A percentile compares a stretch with the other conserved stretches of the same genome.
Evolutionary conservation across 2,797 vertebrate genomes (phyloP).

Genomic region (Lemur catta): DNA sequence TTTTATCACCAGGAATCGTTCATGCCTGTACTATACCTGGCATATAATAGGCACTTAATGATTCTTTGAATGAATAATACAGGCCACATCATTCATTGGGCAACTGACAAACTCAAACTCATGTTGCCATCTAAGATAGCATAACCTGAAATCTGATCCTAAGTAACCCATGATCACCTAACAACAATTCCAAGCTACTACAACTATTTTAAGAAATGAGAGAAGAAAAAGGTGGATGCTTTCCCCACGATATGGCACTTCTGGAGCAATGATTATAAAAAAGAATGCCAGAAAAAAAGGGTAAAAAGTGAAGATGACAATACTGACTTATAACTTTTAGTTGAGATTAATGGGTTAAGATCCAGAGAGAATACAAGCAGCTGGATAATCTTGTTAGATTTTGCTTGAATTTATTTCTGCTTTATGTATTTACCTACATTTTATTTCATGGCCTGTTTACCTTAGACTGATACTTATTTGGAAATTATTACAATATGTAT

Average conservation of each 20-base stretch:
- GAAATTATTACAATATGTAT: constrained; percentile 26
- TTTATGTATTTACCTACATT: background rate
- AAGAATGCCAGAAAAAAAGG: background rate
- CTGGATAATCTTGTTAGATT: background rate
- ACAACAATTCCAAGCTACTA: background rate
- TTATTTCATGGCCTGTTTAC: constrained; percentile 26
- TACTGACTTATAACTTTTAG: background rate
- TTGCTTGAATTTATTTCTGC: background rate
- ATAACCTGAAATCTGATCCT: background rate
- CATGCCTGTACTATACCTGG: background rate
- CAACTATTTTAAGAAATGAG: background rate
- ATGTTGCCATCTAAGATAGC: background rate
- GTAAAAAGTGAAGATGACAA: background rate
- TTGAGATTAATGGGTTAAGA: background rate
- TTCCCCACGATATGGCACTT: background rate
- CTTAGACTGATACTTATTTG: background rate
- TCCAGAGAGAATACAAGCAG: background rate
- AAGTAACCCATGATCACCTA: background rate
- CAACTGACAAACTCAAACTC: background rate
- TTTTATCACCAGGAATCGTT: background rate
- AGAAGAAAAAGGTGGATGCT: background rate
- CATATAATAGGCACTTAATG: background rate
- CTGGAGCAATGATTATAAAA: background rate
- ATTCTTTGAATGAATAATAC: background rate
- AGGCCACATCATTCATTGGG: background rate